Evolutionary conservation across 2,888 invertebrate genomes (phyloP).

Genomic region (Dastarcus helophoroides): DNA sequence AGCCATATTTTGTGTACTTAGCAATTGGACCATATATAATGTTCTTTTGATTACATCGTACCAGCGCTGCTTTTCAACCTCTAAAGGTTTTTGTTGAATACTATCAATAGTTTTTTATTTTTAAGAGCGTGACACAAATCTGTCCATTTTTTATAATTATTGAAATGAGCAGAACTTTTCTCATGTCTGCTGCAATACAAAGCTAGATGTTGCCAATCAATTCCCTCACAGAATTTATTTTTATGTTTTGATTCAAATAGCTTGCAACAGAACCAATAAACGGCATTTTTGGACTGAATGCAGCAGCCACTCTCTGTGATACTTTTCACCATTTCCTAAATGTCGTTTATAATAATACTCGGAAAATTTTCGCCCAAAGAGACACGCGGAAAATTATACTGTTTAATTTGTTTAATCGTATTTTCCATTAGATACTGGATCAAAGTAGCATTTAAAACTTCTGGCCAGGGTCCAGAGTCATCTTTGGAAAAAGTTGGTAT

Average conservation of each 20-base stretch:
- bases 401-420: constrained; percentile 15
- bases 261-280: no score
- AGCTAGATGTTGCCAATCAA: constrained; percentile 15
- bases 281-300: no score
- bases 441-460: constrained; percentile 15
- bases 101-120: constrained; percentile 12
- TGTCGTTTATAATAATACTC: constrained; percentile 9
- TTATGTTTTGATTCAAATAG: no score
- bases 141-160: constrained; percentile 13
- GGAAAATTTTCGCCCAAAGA: constrained; percentile 13
- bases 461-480: constrained; percentile 16
- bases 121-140: constrained; percentile 11
- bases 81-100: constrained; percentile 11
- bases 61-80: constrained; percentile 14
- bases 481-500: constrained; percentile 16
- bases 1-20: constrained; percentile 12
- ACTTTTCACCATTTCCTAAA: no score
- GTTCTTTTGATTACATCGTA: constrained; percentile 13
- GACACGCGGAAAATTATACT: constrained; percentile 15
- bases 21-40: constrained; percentile 14
- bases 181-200: constrained; percentile 11
- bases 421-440: constrained; percentile 14
- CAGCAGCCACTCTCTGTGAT: no score
- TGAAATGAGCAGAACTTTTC: no score
- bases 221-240: constrained; percentile 5